Base-by-base conservation (phyloP, 2,888 invertebrate species). In the Sesia apiformis region DNA sequence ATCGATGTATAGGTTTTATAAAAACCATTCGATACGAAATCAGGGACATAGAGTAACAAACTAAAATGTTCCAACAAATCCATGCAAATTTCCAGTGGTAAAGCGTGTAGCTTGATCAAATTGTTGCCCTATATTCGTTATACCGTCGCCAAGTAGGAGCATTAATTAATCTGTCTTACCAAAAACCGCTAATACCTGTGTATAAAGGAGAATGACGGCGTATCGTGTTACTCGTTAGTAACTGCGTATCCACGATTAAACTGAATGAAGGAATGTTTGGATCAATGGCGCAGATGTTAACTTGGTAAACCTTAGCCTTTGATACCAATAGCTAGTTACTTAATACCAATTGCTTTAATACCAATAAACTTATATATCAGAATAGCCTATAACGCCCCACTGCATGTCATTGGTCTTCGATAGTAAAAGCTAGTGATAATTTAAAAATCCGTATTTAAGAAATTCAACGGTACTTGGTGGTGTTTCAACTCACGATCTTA, bases 91-190 rank as follows among this genome's bases (percentile, higher is more conserved):
- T 43, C 8, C 43, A 43, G 8, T 4, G 43, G 4, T 23, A 23
- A 23, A 23, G 23, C 23, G 23, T 23, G 23, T 23, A 46, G 46
- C 46, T 5, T 4, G 46, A 8, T 46, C 4, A 46, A 46, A 46
- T 6, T 8, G 46, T 8, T 46, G 7, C 5, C 8, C 23, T 46
- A 23, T 46, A 46, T 46, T 46, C 46, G 46, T 46, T 46, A 23
- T 23, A 46, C 39, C 38, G 38, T 54, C 52, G 56, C 53, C 57
- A 51, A 58, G 59, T 56, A 50, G 53, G 39, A 53, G 40, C 46
- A 41, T 56, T 55, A 53, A 62, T 63, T 62, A 57, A 60, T 63
- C 59, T 58, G 56, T 60, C 57, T 62, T 59, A 59, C 53, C 52
- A 6, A 4, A 54, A 53, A 51, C 50, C 55, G 58, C 59, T 59